Conservation (phyloP, 2,113 vertebrate genomes). For the Triplophysa tibetana region DNA sequence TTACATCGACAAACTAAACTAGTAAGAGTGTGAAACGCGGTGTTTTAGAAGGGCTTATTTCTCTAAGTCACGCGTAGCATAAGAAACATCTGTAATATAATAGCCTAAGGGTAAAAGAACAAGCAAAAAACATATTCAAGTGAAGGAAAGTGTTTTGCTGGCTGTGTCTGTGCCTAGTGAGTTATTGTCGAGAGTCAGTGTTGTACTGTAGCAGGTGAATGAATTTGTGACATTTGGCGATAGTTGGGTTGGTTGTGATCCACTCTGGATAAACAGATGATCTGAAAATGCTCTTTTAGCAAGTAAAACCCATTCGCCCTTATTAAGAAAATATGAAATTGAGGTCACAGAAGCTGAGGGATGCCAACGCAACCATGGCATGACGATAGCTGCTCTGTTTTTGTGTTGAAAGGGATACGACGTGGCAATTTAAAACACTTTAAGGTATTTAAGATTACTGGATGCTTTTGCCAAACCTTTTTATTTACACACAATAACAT, state of each 20-base stretch:
- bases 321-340: slow-evolving; percentile 54
- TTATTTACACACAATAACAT: neutral
- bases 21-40: too few species aligned
- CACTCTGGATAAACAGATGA: slow-evolving; percentile 50
- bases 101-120: too few species aligned
- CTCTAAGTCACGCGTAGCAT: too few species aligned
- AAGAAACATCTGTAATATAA: too few species aligned
- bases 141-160: neutral
- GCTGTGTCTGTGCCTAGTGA: neutral
- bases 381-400: neutral
- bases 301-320: slow-evolving; percentile 15
- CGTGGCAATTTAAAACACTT: slow-evolving; percentile 50
- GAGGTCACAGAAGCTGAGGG: slow-evolving; percentile 51
- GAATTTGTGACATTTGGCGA: slow-evolving; percentile 14
- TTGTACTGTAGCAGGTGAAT: neutral
- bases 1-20: too few species aligned
- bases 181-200: neutral
- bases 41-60: too few species aligned
- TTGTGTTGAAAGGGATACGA: slow-evolving; percentile 37
- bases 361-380: slow-evolving; percentile 43
- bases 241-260: neutral
- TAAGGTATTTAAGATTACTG: slow-evolving; percentile 68
- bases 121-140: too few species aligned
- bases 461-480: slow-evolving; percentile 49
- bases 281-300: slow-evolving; percentile 47